Evolutionary conservation across 2,888 invertebrate species (phyloP), one percentile per base, ranked within the genome.

Genomic region (Tiphia femorata): DNA sequence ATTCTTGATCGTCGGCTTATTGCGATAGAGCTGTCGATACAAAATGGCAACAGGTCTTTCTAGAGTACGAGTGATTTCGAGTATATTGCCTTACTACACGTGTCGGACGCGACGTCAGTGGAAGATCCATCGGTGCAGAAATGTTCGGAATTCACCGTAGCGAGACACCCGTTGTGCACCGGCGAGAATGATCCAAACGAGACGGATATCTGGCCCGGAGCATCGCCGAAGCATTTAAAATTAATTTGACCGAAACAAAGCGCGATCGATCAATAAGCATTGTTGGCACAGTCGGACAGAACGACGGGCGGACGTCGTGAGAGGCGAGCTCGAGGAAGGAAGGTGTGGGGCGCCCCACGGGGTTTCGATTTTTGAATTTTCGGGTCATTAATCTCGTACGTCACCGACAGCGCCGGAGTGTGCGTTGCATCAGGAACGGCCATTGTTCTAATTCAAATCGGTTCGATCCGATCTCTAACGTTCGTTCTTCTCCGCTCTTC

Each of bases 391-490:
- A 77, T 77, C 76, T 76, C 70, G 49, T 51, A 62, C 70, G 74
- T 72, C 73, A 73, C 73, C 67, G 69, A 72, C 67, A 60, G 56
- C 65, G 61, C 60, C 61, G 55, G 54, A 64, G 55, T 62, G 64
- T 64, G 62, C 62, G 64, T n/a, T 65, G 67, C 64, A 61, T 70
- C 64, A 52, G 48, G 44, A 54, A 64, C 60, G 52, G 52, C 72
- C 75, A 76, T 75, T 77, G 76, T 77, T 77, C 73, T 65, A 75
- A 77, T 77, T 77, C 71, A 72, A 77, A 76, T 76, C 64, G 62
- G 62, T 56, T 23, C 49, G 67, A 65, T 67, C 60, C 67, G 62
- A 70, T 70, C 70, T 70, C 67, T 70, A 70, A 67, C 70, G 70
- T 47, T 67, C 49, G 44, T 43, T 19, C 55, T 33, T 20, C 17